These are phyloP conservation scores for Orthosia cruda DNA, from an alignment of 2,888 invertebrate species.

Conservation along the genomic window DNA sequence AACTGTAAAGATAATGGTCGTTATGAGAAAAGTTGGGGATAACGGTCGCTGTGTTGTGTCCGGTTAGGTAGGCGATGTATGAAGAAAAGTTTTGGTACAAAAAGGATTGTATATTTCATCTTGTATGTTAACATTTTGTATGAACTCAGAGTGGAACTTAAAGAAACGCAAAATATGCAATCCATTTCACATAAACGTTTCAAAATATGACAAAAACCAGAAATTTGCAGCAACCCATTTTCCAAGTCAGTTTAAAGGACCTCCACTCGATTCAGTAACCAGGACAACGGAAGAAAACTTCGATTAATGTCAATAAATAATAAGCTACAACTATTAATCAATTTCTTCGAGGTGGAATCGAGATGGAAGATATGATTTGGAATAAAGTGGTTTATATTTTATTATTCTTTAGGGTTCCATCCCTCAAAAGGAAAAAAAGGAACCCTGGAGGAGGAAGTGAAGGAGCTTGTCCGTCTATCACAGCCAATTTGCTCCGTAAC, in stretches of 20 bases:
- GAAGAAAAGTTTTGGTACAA: neutral
- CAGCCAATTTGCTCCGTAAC: too few species aligned
- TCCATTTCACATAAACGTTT: too few species aligned
- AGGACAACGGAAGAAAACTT: neutral
- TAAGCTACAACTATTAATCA: neutral
- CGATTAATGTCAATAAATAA: neutral
- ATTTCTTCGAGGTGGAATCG: neutral
- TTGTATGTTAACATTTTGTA: neutral
- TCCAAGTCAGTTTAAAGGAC: too few species aligned
- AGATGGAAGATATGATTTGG: neutral
- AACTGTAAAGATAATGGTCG: constrained; percentile 13
- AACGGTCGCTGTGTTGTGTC: neutral
- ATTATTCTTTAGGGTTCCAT: neutral
- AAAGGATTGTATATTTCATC: neutral
- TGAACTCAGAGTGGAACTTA: neutral
- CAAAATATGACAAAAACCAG: too few species aligned
- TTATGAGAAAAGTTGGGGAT: constrained; percentile 31
- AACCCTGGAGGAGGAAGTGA: too few species aligned
- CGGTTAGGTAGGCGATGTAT: neutral
- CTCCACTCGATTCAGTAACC: too few species aligned
- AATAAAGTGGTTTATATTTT: neutral
- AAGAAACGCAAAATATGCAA: too few species aligned
- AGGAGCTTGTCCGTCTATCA: too few species aligned
- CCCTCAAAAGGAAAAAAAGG: too few species aligned
- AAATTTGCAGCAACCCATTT: neutral